Base-by-base conservation (phyloP, 2,888 invertebrate genomes). In the Clistopyga incitator region DNA sequence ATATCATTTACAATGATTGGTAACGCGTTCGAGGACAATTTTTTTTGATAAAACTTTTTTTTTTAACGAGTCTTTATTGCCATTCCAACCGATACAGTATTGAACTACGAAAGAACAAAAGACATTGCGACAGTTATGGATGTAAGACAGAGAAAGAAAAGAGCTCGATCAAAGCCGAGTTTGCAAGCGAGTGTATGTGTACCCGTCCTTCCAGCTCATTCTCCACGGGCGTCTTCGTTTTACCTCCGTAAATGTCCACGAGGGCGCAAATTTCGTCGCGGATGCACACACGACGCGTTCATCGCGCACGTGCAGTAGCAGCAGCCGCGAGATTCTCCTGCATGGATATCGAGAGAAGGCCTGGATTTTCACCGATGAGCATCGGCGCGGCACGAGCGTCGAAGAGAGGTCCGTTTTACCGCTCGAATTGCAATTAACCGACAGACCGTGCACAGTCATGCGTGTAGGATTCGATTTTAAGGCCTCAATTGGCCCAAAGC, bases 381-480 rank as follows among this genome's bases (percentile, higher is more conserved):
- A 56, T 56, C 54, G 47, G 42, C 56, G 56, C 56, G 78, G 38
- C 38, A 59, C 59, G 72, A 67, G 38, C 50, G 11, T 67, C 67
- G 20, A 50, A 70, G 56, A 61, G 65, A 47, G 38, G 70, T 78
- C 54, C 78, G 82, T 85, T 85, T 85, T 84, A 84, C 83, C 85
- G 83, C 78, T 81, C 80, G 82, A 85, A 86, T 79, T 86, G 81
- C 82, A 85, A 86, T 86, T 78, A 81, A 84, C 78, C 72, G 86
- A 84, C 74, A 61, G 81, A 75, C 64, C 70, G 76, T 70, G 77
- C 56, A 78, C 80, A 78, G 54, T 81, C 85, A 85, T 82, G 82
- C 85, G 85, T 85, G 78, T 54, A 70, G 70, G 76, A 86, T 86
- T 86, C 77, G 81, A 86, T 85, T 86, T 86, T 84, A 86, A 85